phyloP scores from a whole-genome alignment of 2,888 invertebrate species.

The Latrodectus elegans region DNA sequence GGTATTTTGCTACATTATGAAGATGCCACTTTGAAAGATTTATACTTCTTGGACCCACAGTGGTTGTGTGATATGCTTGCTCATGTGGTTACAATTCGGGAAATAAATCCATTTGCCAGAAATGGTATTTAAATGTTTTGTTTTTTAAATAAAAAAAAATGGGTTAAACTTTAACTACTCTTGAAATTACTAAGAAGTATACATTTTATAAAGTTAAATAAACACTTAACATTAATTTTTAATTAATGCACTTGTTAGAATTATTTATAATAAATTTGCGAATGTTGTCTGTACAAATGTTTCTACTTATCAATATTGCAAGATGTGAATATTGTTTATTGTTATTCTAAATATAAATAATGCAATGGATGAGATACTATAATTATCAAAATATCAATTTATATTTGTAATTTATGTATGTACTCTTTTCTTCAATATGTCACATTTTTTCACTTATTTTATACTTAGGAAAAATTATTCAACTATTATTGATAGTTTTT shows the following conservation, averaged over 20 bases:
- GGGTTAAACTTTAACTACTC: not conserved
- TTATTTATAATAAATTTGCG: no score
- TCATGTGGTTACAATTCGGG: conserved; percentile 96
- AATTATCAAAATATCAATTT: no score
- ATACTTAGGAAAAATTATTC: no score
- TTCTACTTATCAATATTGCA: not conserved
- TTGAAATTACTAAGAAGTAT: not conserved
- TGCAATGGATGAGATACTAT: no score
- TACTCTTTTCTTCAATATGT: no score
- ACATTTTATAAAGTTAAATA: not conserved
- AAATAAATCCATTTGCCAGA: conserved; percentile 95
- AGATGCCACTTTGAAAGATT: conserved; percentile 92
- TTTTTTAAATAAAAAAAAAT: no score
- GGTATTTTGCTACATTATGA: conserved; percentile 94
- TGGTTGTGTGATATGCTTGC: conserved; percentile 99
- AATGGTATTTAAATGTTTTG: conserved; percentile 79
- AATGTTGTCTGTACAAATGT: not conserved
- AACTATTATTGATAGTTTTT: no score
- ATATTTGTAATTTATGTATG: no score
- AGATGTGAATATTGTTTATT: not conserved
- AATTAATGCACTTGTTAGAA: no score
- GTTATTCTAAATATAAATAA: not conserved
- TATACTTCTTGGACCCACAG: conserved; percentile 97
- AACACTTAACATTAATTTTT: no score
- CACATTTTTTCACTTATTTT: no score